Base-by-base conservation (phyloP, 2,113 vertebrate species). In the Gadus macrocephalus region DNA sequence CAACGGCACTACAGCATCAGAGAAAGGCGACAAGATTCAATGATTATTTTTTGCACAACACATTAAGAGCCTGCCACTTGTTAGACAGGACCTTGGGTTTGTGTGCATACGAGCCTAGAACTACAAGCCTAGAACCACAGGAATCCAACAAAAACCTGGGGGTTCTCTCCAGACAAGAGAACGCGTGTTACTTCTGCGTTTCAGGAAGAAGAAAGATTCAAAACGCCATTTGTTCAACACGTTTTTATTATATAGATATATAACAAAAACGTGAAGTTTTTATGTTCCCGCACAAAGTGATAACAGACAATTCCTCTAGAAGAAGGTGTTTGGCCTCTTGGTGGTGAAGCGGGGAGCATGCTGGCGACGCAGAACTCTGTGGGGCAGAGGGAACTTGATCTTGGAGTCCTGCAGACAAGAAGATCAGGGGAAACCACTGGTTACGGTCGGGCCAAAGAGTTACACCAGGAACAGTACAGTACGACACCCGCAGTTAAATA, bases 291-390 rank as follows among this genome's bases (percentile, higher is more conserved):
- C 82, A 85, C 69, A 76, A 67, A 75, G 77, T 80, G 38, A 85
- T 85, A 78, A 49, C 15, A 67, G 67, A 70, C 0, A 73, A 31
- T 5, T 4, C 19, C 27, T 75, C 93, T 92, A 98, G 83, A 92
- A 99, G 93, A 98, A 98, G 72, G 97, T 99, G 83, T 98, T 98
- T 79, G 97, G 96, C 91, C 96, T 97, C 95, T 97, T 99, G 92
- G 96, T 98, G 88, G 97, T 98, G 92, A 99, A 98, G 80, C 96
- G 96, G 5, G 96, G 96, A 77, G 96, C 97, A 94, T 98, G 97
- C 90, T 99, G 97, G 79, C 93, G 93, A 62, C 96, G 95, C 81
- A 98, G 91, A 56, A 98, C 95, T 82, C 97, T 90, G 91, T 98
- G 96, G 14, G 97, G 97, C 88, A 99, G 93, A 0, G 97, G 97